Evolutionary conservation across 2,797 vertebrate genomes (phyloP).

Genomic region (Diceros bicornis): DNA sequence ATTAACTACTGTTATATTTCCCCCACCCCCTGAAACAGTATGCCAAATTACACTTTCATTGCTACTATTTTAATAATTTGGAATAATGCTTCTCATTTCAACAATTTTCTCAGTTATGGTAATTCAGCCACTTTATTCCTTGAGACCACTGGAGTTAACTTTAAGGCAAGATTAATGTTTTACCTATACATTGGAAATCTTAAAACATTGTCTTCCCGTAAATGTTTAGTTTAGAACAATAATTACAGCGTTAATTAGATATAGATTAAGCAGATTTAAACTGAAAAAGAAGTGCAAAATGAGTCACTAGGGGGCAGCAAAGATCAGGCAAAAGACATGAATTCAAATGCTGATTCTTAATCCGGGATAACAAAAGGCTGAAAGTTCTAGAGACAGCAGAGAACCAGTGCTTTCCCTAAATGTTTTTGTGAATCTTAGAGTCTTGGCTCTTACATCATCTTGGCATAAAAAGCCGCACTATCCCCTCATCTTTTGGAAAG

Average conservation of each 20-base stretch:
- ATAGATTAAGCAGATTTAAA: background rate
- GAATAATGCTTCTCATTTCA: conserved; percentile 23
- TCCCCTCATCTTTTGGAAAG: background rate
- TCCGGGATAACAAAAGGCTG: background rate
- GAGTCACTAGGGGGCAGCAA: conserved; percentile 90
- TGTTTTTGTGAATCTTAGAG: background rate
- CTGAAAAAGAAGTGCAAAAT: background rate
- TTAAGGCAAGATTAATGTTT: background rate
- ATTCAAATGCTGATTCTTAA: conserved; percentile 79
- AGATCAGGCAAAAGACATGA: conserved; percentile 80
- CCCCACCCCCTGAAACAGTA: background rate
- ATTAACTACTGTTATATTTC: background rate
- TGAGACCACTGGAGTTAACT: background rate
- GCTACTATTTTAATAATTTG: conserved; percentile 18
- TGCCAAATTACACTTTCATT: background rate
- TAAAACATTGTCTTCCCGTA: background rate
- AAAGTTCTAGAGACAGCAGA: background rate
- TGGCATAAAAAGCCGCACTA: background rate
- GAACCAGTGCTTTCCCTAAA: background rate
- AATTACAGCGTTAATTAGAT: conserved; percentile 54
- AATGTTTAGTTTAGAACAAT: conserved; percentile 52
- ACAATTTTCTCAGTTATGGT: background rate
- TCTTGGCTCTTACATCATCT: background rate
- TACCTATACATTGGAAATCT: background rate
- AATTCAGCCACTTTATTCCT: background rate